phyloP scores from a whole-genome alignment of 2,888 invertebrate species.

The Phorcus lineatus region DNA sequence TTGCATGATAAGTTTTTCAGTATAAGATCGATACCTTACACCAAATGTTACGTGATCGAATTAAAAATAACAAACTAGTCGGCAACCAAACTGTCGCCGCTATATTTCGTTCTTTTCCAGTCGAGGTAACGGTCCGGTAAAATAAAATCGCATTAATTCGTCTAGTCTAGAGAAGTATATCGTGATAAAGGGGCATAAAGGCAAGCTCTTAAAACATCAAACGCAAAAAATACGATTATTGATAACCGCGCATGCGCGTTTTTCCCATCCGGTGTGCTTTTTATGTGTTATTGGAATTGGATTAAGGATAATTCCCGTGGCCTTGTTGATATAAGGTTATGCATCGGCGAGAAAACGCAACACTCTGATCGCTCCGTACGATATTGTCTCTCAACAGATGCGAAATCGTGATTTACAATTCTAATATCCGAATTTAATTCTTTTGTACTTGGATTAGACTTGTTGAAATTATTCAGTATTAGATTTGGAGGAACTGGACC shows the following conservation, averaged over 20 bases:
- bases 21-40: too few species aligned
- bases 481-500: neutral
- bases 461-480: conserved; percentile 4
- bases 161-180: neutral
- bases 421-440: neutral
- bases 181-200: neutral
- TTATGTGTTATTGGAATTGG: neutral
- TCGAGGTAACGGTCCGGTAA: too few species aligned
- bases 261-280: neutral
- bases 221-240: neutral
- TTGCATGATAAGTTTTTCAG: too few species aligned
- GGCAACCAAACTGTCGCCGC: too few species aligned
- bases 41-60: too few species aligned
- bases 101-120: too few species aligned
- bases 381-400: neutral
- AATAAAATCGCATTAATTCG: too few species aligned
- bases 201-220: neutral
- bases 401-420: neutral
- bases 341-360: conserved; percentile 11
- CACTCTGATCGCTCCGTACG: neutral
- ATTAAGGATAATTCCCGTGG: neutral
- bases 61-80: too few species aligned
- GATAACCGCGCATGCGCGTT: neutral
- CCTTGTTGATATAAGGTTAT: neutral
- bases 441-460: conserved; percentile 12